These are phyloP conservation scores for Mesoclemmys tuberculata DNA, from an alignment of 2,113 vertebrate species.

Conservation along the genomic window DNA sequence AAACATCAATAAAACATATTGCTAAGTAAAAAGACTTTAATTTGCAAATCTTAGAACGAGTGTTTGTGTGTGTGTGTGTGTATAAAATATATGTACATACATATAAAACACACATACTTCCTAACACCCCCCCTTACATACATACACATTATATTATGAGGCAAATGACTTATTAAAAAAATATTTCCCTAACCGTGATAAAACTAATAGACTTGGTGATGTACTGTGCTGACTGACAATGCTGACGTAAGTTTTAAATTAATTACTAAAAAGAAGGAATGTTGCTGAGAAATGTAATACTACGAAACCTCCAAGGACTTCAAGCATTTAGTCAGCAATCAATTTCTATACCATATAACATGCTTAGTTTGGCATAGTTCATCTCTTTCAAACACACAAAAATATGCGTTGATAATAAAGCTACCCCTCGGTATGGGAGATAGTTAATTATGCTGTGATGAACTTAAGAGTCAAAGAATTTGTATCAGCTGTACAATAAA, in stretches of 20 bases:
- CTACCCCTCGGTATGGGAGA: not conserved
- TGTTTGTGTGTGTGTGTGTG: not conserved
- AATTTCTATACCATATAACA: not conserved
- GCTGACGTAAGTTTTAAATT: not conserved
- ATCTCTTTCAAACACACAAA: not conserved
- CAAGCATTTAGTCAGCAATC: not conserved
- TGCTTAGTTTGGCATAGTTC: not conserved
- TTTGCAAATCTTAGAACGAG: not conserved
- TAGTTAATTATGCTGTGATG: not conserved
- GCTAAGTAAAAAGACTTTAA: not conserved
- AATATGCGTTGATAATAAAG: not conserved
- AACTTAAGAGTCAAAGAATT: not conserved
- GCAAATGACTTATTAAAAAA: not conserved
- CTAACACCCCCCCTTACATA: too few relatives aligned
- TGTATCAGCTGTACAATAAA: slow-evolving; percentile 19
- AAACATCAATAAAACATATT: not conserved
- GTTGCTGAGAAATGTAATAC: not conserved
- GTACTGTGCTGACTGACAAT: not conserved
- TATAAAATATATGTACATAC: not conserved
- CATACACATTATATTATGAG: not conserved
- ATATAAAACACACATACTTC: not conserved
- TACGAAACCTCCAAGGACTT: not conserved
- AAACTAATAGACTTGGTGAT: not conserved
- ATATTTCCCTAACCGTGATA: not conserved
- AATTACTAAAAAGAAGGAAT: not conserved